Base-by-base conservation (phyloP, 2,888 invertebrate genomes). In the Conus canariensis region DNA sequence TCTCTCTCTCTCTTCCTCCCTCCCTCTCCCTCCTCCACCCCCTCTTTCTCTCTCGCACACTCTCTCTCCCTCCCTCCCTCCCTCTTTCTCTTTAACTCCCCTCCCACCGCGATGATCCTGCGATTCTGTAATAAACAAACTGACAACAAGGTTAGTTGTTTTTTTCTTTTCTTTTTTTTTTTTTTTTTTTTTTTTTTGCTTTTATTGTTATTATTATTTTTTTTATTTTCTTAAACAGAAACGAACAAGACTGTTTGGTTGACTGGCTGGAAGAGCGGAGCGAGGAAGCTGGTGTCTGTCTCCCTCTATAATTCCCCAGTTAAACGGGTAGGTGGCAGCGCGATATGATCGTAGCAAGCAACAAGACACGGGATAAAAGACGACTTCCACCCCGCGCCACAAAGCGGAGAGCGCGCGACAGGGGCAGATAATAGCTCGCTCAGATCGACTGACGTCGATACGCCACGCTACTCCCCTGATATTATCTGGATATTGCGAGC, bases 301-400 rank as follows among this genome's bases (percentile, higher is more conserved):
- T 64, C 10, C 12, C 64, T 16, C 64, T 64, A 2, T 64, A 64
- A 83, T 83, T 83, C 83, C 19, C 30, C 45, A 83, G 45, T 83
- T 83, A 25, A 83, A 83, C 83, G 83, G 83, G 83, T 83, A 83
- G 83, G 64, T 64, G 64, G 64, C 16, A 16, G 5, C 6, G 64
- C 64, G 64, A 83, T 83, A 83, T 4, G 58, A 83, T 83, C 83
- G 16, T 3, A 9, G 83, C 83, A 30, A 64, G 83, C 83, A 83
- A 83, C 83, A 25, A 58, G 83, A 83, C 56, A 83, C 83, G 83
- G 58, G 83, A 83, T 83, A 83, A 83, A 83, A 83, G 83, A 58
- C 25, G 8, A 2, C 56, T 30, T 56, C 45, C 83, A 19, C 12
- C 58, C 9, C 83, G 45, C 58, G 25, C 19, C 19, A 83, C 83